Base-by-base conservation (phyloP, 2,888 invertebrate genomes). In the Plagodis dolabraria region DNA sequence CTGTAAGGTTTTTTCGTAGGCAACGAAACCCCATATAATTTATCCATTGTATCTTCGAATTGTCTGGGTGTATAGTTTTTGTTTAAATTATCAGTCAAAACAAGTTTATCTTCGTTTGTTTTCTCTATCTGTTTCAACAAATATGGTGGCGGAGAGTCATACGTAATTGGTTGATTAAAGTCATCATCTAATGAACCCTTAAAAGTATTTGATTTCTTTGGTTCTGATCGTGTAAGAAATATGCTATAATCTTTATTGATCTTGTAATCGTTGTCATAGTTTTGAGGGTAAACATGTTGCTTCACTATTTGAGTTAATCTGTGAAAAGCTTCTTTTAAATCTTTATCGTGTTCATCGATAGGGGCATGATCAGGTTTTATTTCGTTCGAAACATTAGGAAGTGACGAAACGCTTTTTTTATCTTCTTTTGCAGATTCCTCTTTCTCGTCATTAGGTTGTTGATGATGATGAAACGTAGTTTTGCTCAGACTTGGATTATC, bases 221-320 rank as follows among this genome's bases (percentile, higher is more conserved):
- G 33, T 34, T 33, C 5, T 33, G 33, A 11, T 36, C 74, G 72
- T 47, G 51, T 64, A 55, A 70, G 70, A 53, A 71, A 75, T 60
- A 75, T 64, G 47, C 69, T 74, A 53, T 79, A 75, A 51, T 79
- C 73, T 10, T 65, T 68, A 46, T 73, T 72, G 7, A 69, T 63
- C 69, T 75, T 77, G 52, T 74, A 77, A 65, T 74, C 70, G 50
- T 76, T 77, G 40, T 61, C 71, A 34, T 78, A 71, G 8, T 76
- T 77, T 53, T 57, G 46, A 34, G 85, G 82, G 67, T 85, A 80
- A 6, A 83, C 77, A 40, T 81, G 79, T 38, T 74, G 63, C 69
- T 77, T 77, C 40, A 82, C 71, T 49, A 82, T 82, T 60, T 83
- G 79, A 9, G 76, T 70, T 49, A 85, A 57, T 64, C 78, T 72